Percentiles rank a stretch among this genome's conserved stretches.
Evolutionary conservation across 2,888 invertebrate genomes (phyloP).

Genomic region (Eutolmus rufibarbis): DNA sequence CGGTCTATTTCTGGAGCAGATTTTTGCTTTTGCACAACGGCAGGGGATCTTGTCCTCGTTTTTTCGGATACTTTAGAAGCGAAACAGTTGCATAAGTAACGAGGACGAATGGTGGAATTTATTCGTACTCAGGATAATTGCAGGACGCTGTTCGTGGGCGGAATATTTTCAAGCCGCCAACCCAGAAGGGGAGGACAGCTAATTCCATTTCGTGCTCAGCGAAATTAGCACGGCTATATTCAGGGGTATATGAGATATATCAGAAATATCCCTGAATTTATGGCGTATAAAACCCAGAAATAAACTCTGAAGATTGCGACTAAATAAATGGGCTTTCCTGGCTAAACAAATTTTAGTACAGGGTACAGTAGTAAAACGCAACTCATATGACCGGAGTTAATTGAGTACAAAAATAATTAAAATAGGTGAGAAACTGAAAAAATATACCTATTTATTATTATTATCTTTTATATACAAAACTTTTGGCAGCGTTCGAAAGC

Average conservation of each 20-base stretch:
- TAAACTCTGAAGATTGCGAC: neutral
- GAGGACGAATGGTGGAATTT: neutral
- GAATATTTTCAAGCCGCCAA: neutral
- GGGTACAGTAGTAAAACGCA: neutral
- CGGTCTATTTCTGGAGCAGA: constrained; percentile 5
- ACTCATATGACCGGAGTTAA: neutral
- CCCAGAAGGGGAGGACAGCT: neutral
- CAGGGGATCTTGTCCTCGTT: neutral
- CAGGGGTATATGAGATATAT: neutral
- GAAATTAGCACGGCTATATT: neutral
- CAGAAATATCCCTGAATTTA: neutral
- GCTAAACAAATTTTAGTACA: neutral
- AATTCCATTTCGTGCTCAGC: neutral
- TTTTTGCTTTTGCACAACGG: neutral
- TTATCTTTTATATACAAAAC: too few relatives aligned
- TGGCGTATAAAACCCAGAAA: neutral
- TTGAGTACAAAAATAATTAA: neutral
- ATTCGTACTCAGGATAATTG: constrained; percentile 1
- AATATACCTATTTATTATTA: too few relatives aligned
- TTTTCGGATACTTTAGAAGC: neutral
- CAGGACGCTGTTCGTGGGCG: neutral
- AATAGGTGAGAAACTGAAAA: too few relatives aligned
- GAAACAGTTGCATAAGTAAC: neutral
- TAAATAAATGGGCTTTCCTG: neutral
- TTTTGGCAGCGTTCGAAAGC: too few relatives aligned